phyloP scores from a whole-genome alignment of 2,113 vertebrate genomes.

The Ramphastos sulfuratus region DNA sequence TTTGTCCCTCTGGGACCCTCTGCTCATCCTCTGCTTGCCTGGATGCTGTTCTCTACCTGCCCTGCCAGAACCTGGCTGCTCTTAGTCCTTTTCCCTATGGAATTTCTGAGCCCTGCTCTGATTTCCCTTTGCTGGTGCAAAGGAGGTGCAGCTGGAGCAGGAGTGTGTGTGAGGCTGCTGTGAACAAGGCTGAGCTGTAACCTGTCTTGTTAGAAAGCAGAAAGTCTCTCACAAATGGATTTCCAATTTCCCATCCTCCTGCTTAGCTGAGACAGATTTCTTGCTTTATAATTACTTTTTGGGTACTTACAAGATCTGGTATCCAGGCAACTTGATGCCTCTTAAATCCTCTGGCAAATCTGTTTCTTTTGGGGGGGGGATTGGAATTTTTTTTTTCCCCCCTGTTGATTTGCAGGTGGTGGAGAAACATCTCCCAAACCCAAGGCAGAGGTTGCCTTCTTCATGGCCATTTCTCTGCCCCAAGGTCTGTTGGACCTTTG shows the following conservation, averaged over 20 bases:
- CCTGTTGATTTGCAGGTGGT: conserved; percentile 1
- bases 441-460: background rate
- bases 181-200: background rate
- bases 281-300: conserved; percentile 76
- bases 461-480: background rate
- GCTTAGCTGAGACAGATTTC: conserved; percentile 71
- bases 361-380: background rate
- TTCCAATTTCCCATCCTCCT: conserved; percentile 75
- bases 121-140: background rate
- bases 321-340: conserved; percentile 76
- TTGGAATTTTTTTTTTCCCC: too few species aligned
- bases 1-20: background rate
- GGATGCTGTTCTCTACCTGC: rapidly evolving
- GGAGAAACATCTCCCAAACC: background rate
- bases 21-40: background rate
- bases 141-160: background rate
- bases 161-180: background rate
- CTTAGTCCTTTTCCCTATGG: rapidly evolving
- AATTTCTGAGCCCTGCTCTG: background rate
- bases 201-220: conserved; percentile 68
- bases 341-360: conserved; percentile 54
- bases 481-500: background rate
- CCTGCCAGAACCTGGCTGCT: background rate
- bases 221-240: conserved; percentile 73
- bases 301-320: conserved; percentile 70